Evolutionary conservation across 2,888 invertebrate genomes (phyloP), one percentile per base, ranked within the genome.

Genomic region (Halictus ligatus): DNA sequence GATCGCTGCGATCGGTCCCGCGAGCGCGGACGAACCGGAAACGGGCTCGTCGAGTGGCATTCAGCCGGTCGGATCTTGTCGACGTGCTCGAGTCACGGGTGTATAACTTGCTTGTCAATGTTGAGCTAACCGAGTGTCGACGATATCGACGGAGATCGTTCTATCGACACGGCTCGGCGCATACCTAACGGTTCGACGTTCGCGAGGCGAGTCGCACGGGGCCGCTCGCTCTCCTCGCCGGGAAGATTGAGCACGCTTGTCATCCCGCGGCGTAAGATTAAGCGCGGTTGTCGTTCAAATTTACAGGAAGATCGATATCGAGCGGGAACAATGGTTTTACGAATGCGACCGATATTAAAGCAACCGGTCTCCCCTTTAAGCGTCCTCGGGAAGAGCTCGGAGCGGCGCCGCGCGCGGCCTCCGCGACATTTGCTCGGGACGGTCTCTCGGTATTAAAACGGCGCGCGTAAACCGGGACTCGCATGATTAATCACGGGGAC

Each of bases 261-360:
- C 90, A 82, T 82, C 85, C 90, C 87, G 71, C 81, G 85, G 89
- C 86, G 75, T 73, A 89, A 90, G 90, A 90, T 90, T 90, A 88
- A 90, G 81, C 90, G 83, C 25, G 84, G 83, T 78, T 78, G 87
- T 89, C 90, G 90, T 88, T 82, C 83, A 89, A 80, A 88, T 90
- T 90, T 84, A 84, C 90, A 90, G 85, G 84, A 78, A 91, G 90
- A 90, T 89, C 90, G 90, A 86, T 89, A 90, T 90, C 90, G 82
- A 43, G 75, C 79, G 50, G 80, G 80, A 84, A 88, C 87, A 84
- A 90, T 85, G 87, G 89, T 81, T 90, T 81, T 78, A 80, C 84
- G 83, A 69, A 86, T 87, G 87, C 90, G 84, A 74, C 80, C n/a
- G 85, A 84, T 90, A 89, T 90, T 87, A 90, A 90, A 89, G 78